Evolutionary conservation across 92 coral and sea anemone species (phyloP).

Genomic region (Palythoa grandiflora): DNA sequence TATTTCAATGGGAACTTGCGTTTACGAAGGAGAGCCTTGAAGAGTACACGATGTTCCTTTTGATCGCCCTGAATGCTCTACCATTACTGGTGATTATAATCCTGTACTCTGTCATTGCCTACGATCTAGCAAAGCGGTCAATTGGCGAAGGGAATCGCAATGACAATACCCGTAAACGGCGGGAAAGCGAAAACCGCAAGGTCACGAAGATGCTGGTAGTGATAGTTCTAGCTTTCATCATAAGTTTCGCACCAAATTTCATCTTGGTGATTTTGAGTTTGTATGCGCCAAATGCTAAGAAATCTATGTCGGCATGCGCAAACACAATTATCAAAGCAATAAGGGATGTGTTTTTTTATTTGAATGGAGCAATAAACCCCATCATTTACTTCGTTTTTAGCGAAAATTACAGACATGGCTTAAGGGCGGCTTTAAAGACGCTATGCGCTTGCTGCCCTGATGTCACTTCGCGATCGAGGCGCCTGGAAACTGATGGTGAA

Average conservation of each 20-base stretch:
- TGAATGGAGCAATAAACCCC: slow-evolving; percentile 34
- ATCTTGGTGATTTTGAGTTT: background rate
- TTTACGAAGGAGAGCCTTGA: slow-evolving; percentile 2
- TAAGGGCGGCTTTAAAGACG: background rate
- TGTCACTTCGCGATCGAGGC: background rate
- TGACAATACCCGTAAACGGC: background rate
- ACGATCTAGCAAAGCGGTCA: slow-evolving; percentile 28
- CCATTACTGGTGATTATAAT: background rate
- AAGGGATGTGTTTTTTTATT: background rate
- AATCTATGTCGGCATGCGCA: background rate
- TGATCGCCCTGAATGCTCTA: background rate
- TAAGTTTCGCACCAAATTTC: slow-evolving; percentile 17
- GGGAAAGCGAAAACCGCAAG: slow-evolving; percentile 29
- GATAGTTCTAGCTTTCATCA: background rate
- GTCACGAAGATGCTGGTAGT: slow-evolving; percentile 17
- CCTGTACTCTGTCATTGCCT: slow-evolving; percentile 37
- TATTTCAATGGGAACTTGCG: background rate
- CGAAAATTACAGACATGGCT: slow-evolving; percentile 41
- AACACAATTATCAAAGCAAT: background rate
- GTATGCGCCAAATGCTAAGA: background rate
- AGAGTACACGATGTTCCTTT: background rate
- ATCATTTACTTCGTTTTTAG: slow-evolving; percentile 30
- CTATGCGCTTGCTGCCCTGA: background rate
- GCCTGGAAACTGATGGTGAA: background rate
- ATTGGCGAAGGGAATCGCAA: background rate